These are phyloP conservation scores for Ispidina lecontei DNA, from an alignment of 2,797 vertebrate species.

Conservation along the genomic window DNA sequence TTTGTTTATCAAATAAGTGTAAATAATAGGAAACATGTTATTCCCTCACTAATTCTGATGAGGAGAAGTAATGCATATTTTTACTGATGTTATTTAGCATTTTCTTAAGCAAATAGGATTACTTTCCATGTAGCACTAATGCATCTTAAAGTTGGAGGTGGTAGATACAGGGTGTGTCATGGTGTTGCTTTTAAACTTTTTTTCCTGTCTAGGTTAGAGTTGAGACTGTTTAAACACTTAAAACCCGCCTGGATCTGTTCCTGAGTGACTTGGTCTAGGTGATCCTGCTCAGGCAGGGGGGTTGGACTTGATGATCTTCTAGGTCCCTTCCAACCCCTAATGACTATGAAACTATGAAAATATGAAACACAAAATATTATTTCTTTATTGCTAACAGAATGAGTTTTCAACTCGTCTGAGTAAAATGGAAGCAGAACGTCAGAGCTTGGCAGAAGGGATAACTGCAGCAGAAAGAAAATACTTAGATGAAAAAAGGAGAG, in stretches of 20 bases:
- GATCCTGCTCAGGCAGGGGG: no score
- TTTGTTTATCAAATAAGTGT: not conserved
- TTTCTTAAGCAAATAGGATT: not conserved
- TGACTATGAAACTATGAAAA: no score
- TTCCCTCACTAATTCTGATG: not conserved
- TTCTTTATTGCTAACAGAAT: constrained; percentile 76
- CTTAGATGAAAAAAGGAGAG: constrained; percentile 86
- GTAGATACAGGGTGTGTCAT: not conserved
- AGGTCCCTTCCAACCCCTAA: no score
- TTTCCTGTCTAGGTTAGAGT: constrained; percentile 9
- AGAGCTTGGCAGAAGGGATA: constrained; percentile 90
- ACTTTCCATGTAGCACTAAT: not conserved
- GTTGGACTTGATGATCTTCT: no score
- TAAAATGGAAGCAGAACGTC: constrained; percentile 89
- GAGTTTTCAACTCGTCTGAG: constrained; percentile 87
- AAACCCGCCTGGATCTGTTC: no score
- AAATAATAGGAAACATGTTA: not conserved
- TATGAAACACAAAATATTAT: constrained; percentile 13
- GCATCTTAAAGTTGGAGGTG: not conserved
- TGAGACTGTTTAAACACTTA: constrained; percentile 37
- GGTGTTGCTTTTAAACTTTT: constrained; percentile 5
- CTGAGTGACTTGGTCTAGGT: no score
- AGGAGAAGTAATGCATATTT: not conserved
- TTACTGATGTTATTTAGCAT: not conserved
- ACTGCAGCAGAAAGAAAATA: constrained; percentile 85